A percentile compares a stretch with the other conserved stretches of the same genome.
Evolutionary conservation across 1,140 invertebrate species (phyloP).

Genomic region (Euborellia annulipes): DNA sequence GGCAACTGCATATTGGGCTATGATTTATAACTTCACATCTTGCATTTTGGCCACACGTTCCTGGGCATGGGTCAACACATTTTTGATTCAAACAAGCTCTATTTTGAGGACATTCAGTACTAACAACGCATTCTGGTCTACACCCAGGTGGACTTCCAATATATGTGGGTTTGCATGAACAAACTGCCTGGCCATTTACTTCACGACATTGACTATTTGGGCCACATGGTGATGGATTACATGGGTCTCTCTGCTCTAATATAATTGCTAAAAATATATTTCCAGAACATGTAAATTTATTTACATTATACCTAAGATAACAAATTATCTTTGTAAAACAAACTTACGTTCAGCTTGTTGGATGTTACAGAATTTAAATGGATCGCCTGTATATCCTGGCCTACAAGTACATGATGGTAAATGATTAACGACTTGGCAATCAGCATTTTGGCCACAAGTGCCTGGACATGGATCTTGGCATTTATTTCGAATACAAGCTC

Average conservation of each 20-base stretch:
- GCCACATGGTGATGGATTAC: slow-evolving; percentile 54
- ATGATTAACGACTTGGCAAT: slow-evolving; percentile 57
- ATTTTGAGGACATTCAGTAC: slow-evolving; percentile 44
- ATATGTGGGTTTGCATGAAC: slow-evolving; percentile 43
- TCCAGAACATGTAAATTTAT: too few relatives aligned
- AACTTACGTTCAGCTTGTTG: slow-evolving; percentile 24
- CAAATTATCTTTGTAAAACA: neutral
- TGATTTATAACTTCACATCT: slow-evolving; percentile 40
- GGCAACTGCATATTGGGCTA: slow-evolving; percentile 38
- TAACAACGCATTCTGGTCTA: slow-evolving; percentile 43
- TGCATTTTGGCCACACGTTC: slow-evolving; percentile 41
- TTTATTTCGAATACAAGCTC: slow-evolving; percentile 55
- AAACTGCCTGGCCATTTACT: slow-evolving; percentile 38
- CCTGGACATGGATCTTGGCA: slow-evolving; percentile 63
- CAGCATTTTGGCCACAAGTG: slow-evolving; percentile 55
- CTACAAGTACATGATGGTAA: slow-evolving; percentile 52
- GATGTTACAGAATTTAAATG: slow-evolving; percentile 44
- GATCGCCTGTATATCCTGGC: slow-evolving; percentile 56
- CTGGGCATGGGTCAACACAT: slow-evolving; percentile 42
- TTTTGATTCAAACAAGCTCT: slow-evolving; percentile 39
- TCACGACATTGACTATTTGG: slow-evolving; percentile 46
- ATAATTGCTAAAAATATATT: too few relatives aligned
- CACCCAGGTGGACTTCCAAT: slow-evolving; percentile 43
- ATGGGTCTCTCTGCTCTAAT: too few relatives aligned
- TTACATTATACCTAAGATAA: too few relatives aligned